Evolutionary conservation across 2,113 vertebrate genomes (phyloP), one percentile per base, ranked within the genome.

Genomic region (Cryptomyrus ogoouensis): DNA sequence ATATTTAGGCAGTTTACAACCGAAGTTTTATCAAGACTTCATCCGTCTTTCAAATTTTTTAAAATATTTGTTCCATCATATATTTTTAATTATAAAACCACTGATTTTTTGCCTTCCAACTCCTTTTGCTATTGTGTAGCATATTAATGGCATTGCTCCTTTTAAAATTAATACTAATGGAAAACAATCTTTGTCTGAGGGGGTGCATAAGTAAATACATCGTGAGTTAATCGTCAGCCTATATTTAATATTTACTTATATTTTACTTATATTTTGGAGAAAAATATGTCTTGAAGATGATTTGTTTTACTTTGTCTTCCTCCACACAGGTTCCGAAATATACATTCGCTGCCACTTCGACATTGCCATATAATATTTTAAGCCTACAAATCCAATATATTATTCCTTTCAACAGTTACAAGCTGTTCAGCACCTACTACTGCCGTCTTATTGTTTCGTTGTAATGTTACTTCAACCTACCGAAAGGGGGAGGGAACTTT

Each of bases 361-460:
- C 74, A 42, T 42, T 39, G 15, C 31, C 35, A 80, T 31, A 13
- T 77, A 17, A 31, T 77, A 77, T 80, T 80, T 77, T 17, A 42
- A 42, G 15, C 44, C 44, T 91, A 90, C 47, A 91, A 83, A 89
- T 83, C 90, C 90, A 90, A 88, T 47, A 90, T 92, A 89, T 35
- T 89, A 89, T 56, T 94, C 84, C 91, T 91, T 83, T 85, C 90
- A 84, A 94, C 24, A 92, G 83, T 89, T 92, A 88, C 91, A 0
- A 91, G 89, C 85, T 88, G 80, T 84, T 88, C 88, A 77, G 46
- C 56, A 92, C 80, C 83, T 88, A 91, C 49, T 58, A 90, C 93
- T 94, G 95, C 93, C 94, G 95, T 95, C 94, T 95, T 96, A 96
- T 96, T 96, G 95, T 95, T 95, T 95, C 95, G 94, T 93, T 94